These are phyloP conservation scores for Ophthalmolycus amberensis DNA, from an alignment of 2,113 vertebrate genomes.

Conservation along the genomic window DNA sequence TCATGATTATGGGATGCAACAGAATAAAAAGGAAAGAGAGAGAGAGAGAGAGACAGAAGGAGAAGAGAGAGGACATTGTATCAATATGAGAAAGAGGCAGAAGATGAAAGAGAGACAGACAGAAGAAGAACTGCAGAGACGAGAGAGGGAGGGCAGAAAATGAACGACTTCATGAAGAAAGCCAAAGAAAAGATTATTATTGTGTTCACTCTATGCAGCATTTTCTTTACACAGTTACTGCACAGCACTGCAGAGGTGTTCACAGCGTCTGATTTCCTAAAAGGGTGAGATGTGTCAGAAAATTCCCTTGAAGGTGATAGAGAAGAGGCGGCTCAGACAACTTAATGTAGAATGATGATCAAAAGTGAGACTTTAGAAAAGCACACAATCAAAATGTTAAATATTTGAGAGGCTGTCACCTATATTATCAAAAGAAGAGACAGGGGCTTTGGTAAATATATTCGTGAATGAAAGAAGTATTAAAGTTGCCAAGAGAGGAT, in stretches of 20 bases:
- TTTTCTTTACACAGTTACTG: slow-evolving; percentile 27
- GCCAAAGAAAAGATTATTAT: slow-evolving; percentile 15
- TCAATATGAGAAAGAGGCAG: slow-evolving; percentile 5
- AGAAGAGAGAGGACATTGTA: background rate
- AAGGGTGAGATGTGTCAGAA: slow-evolving; percentile 7
- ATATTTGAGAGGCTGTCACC: background rate
- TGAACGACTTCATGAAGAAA: slow-evolving; percentile 15
- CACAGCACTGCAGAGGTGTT: slow-evolving; percentile 15
- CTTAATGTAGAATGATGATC: slow-evolving; percentile 7
- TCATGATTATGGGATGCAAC: slow-evolving; percentile 24
- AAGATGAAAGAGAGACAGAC: slow-evolving; percentile 10
- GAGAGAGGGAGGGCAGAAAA: slow-evolving; percentile 10
- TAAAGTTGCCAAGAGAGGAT: slow-evolving; percentile 13
- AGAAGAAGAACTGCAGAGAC: slow-evolving; percentile 19
- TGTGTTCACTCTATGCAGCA: slow-evolving; percentile 2
- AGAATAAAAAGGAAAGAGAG: background rate
- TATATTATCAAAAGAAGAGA: slow-evolving; percentile 13
- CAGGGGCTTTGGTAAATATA: background rate
- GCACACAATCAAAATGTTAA: slow-evolving; percentile 10
- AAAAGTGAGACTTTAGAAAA: slow-evolving; percentile 13
- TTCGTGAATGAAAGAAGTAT: background rate
- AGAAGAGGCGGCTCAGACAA: slow-evolving; percentile 22
- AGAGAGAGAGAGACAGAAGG: slow-evolving; percentile 14
- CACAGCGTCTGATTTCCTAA: slow-evolving; percentile 1
- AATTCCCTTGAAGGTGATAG: background rate